Evolutionary conservation across 2,113 vertebrate species (phyloP), one percentile per base, ranked within the genome.

Genomic region (Helogale parvula): DNA sequence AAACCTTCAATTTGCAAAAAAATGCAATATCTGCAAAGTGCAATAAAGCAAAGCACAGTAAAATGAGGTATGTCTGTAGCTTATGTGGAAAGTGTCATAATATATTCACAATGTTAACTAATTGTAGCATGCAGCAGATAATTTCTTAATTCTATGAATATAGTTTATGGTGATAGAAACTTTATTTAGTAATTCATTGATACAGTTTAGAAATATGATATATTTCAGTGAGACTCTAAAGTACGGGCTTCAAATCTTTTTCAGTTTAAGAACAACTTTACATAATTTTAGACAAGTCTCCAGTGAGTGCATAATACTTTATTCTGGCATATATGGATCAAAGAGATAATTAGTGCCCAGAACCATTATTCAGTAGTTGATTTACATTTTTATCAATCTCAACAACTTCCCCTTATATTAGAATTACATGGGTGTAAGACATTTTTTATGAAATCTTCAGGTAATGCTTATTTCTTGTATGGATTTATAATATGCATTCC

Each of bases 101-200:
- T 65, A 74, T 93, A 85, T 91, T 96, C 57, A 71, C 17, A 38
- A 35, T 76, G 7, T 60, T 88, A 88, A 83, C 31, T 31, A 94
- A 41, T 41, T 65, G 31, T 80, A 8, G 50, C 33, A 50, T 54
- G 15, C 25, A 87, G 13, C 10, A 94, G 38, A 74, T 80, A 47
- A 76, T 88, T 45, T 81, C 16, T 88, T 77, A 94, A 82, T 79
- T 33, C 35, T 77, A 45, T 68, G 80, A 94, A 71, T 35, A 27
- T n/a, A 77, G n/a, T 1, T 89, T 60, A 50, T 52, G 8, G 72
- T 52, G 7, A 14, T 71, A 54, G 84, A 86, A 50, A 15, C 82
- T 50, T 85, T 79, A 88, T 54, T 41, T 74, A 86, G 38, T 9
- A 94, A 63, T n/a, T 91, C 19, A 6, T 66, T 69, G 13, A 10